Conservation (phyloP, 2,113 vertebrate genomes). For the Ochotona princeps region DNA sequence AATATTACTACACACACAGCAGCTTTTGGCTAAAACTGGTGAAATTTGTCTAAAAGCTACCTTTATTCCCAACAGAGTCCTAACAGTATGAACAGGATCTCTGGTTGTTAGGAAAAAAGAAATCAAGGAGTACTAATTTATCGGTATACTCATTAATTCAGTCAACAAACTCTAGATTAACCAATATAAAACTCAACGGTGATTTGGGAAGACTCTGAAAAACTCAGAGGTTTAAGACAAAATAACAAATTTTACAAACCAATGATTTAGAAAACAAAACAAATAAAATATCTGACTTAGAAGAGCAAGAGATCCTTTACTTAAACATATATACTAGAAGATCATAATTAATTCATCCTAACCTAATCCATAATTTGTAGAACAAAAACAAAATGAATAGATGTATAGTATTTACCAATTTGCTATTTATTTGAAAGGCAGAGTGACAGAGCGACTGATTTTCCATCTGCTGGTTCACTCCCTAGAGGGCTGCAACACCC, state of each 20-base stretch:
- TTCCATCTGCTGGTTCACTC: too few relatives aligned
- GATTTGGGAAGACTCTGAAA: conserved; percentile 28
- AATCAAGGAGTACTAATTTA: background rate
- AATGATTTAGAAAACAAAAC: conserved; percentile 41
- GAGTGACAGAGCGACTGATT: too few relatives aligned
- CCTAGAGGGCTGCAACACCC: too few relatives aligned
- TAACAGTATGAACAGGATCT: conserved; percentile 23
- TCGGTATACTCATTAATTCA: background rate
- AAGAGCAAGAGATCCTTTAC: background rate
- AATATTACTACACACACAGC: background rate
- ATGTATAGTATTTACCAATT: background rate
- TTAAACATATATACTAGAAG: background rate
- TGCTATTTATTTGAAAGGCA: too few relatives aligned
- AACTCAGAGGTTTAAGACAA: conserved; percentile 15
- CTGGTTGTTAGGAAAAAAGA: background rate
- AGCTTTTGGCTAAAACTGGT: conserved; percentile 9
- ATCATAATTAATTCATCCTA: background rate
- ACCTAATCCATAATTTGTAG: conserved; percentile 16
- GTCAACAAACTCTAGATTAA: background rate
- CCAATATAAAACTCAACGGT: background rate
- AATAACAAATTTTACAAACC: conserved; percentile 10
- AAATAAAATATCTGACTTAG: conserved; percentile 10
- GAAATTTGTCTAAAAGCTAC: conserved; percentile 16
- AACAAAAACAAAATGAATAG: conserved; percentile 25
- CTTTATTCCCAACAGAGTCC: conserved; percentile 5